phyloP scores from a whole-genome alignment of 1,140 invertebrate genomes.

The Eueides isabella region DNA sequence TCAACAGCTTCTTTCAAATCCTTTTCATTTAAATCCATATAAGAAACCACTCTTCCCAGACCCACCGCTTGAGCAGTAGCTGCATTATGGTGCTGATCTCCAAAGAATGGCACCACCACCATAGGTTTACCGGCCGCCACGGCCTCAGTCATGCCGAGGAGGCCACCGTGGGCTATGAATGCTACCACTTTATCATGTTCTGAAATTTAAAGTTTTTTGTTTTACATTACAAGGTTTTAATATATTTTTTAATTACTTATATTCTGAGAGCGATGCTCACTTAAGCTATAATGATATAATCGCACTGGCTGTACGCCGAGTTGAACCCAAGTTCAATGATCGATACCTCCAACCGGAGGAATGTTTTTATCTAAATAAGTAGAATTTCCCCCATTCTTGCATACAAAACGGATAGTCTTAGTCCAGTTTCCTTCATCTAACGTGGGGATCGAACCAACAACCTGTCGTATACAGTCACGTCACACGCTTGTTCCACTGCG shows the following conservation, averaged over 20 bases:
- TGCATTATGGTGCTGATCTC: constrained; percentile 83
- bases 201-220: constrained; percentile 47
- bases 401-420: too few relatives aligned
- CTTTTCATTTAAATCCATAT: constrained; percentile 65
- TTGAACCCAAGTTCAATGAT: too few relatives aligned
- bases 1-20: constrained; percentile 60
- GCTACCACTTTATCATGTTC: constrained; percentile 85
- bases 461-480: too few relatives aligned
- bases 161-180: constrained; percentile 86
- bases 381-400: too few relatives aligned
- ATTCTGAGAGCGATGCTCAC: background rate
- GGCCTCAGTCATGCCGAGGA: constrained; percentile 85
- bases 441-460: too few relatives aligned
- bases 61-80: constrained; percentile 60
- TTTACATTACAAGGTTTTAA: background rate
- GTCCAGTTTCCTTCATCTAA: too few relatives aligned
- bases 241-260: background rate
- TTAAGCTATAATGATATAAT: too few relatives aligned
- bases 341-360: too few relatives aligned
- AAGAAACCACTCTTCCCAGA: constrained; percentile 58
- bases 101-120: constrained; percentile 84
- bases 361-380: too few relatives aligned
- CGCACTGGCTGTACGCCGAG: too few relatives aligned
- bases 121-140: constrained; percentile 85
- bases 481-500: too few relatives aligned